Evolutionary conservation across 2,888 invertebrate genomes (phyloP), one percentile per base, ranked within the genome.

Genomic region (Coecobrya sp.): DNA sequence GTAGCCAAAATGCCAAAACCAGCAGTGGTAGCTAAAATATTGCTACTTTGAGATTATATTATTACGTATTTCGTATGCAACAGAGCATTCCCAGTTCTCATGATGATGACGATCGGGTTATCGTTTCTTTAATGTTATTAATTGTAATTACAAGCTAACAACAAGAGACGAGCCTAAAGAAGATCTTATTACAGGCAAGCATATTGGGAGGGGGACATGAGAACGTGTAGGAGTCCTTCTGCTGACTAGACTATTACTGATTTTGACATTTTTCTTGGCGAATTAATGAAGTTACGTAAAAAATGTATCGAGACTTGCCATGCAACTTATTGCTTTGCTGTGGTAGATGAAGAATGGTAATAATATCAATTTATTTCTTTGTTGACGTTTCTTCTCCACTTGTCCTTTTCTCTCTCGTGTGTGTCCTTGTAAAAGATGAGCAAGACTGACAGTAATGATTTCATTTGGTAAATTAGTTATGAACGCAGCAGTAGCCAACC

Each of bases 251-350:
- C 70, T 19, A 19, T 5, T 49, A 49, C 79, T 55, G 52, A 52
- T 27, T 79, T 79, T 52, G 79, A 79, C 52, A 52, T 49, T 49
- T 36, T 79, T 52, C 79, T 79, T 79, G 79, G 79, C 79, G 52
- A 52, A 79, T 55, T 79, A 49, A 55, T 79, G n/a, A 79, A 79
- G 27, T 52, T 79, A 79, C 55, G 36, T 19, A 73, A 36, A 73
- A 76, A 68, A 76, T 45, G 0, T 4, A 76, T 49, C 13, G 16
- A 55, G n/a, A 4, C 52, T 16, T 52, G 16, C 16, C n/a, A 36
- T 36, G 36, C 36, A 36, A 36, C 36, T 4, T n/a, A 4, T 55
- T 55, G 42, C 55, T n/a, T n/a, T 55, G 55, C 19, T n/a, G 55
- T n/a, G 16, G n/a, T 52, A 45, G 5, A 45, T 52, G 5, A 52